Base-by-base conservation (phyloP, 2,113 vertebrate species). In the Amphilophus citrinellus region DNA sequence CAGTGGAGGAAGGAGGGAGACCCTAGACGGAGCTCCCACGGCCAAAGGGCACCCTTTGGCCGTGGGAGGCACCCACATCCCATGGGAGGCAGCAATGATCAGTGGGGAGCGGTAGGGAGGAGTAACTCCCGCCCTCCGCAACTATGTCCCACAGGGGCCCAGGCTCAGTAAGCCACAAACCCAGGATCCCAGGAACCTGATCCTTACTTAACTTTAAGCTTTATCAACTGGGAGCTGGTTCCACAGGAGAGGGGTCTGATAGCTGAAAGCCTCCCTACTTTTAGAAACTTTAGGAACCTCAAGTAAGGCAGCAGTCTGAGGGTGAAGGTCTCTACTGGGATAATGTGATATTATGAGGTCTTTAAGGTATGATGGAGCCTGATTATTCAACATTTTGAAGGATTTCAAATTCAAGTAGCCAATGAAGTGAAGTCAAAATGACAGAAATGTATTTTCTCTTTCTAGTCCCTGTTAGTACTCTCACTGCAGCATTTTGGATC, bases 251-350 rank as follows among this genome's bases (percentile, higher is more conserved):
- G 0, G 2, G 17, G 14, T 27, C 44, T 0, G 22, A 27, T 27
- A 47, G 39, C 0, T 68, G 65, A 50, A 68, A 22, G 22, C 22
- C 22, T 2, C 15, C 9, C 65, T 68, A 27, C 65, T 24, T 59
- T 24, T 24, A 11, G 57, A 59, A 24, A 24, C 22, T 50, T 30
- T 47, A 68, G 14, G 22, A 27, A 27, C 22, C 42, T 10, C 14
- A 47, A 68, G 65, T 15, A 47, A 1, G 14, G 22, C 17, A 3
- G 7, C 50, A 8, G 22, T 27, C 22, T 18, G 65, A 18, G 65
- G 27, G 39, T 10, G 22, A 10, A 47, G 0, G 0, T 8, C 42
- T 50, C 42, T 4, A 2, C 39, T 27, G 22, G 22, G 65, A 27
- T 0, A 5, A 0, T 71, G 11, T 4, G 42, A 50, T 7, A 15